phyloP scores from a whole-genome alignment of 2,888 invertebrate species.

The Pristionchus japonicus region DNA sequence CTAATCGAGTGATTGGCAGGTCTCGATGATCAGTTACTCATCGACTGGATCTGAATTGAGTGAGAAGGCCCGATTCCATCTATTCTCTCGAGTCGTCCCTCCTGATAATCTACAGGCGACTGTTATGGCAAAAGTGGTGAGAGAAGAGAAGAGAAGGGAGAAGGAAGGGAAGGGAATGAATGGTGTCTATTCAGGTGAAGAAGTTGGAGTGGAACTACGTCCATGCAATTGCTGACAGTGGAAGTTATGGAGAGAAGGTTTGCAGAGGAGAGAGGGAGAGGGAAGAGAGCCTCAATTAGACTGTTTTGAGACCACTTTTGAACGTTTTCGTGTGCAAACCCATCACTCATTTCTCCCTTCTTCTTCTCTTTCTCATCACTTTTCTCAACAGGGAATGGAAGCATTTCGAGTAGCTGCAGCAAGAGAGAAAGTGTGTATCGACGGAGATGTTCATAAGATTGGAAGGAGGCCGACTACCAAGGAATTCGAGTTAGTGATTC shows the following conservation, averaged over 20 bases:
- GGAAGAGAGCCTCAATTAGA: not conserved
- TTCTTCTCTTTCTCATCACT: not conserved
- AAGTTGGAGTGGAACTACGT: constrained; percentile 85
- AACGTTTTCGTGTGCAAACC: not conserved
- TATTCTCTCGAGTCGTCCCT: constrained; percentile 83
- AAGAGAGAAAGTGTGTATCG: constrained; percentile 78
- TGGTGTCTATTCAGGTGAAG: constrained; percentile 76
- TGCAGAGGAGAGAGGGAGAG: constrained; percentile 75
- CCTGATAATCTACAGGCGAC: constrained; percentile 84
- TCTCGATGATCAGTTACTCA: constrained; percentile 84
- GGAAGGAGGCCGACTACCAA: constrained; percentile 64
- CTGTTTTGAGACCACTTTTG: constrained; percentile 44
- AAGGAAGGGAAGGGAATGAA: not conserved
- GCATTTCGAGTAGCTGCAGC: constrained; percentile 53
- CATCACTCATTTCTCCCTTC: not conserved
- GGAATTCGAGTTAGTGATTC: constrained; percentile 21
- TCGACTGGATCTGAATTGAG: constrained; percentile 84
- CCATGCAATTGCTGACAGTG: constrained; percentile 85
- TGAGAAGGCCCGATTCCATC: constrained; percentile 83
- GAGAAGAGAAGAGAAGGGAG: constrained; percentile 19
- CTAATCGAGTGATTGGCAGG: constrained; percentile 75
- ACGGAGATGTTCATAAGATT: constrained; percentile 77
- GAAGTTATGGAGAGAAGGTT: constrained; percentile 83
- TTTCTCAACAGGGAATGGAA: constrained; percentile 67
- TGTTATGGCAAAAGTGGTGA: constrained; percentile 82